These are phyloP conservation scores for Potamarius usumacintae DNA, from an alignment of 2,113 vertebrate species.

Conservation along the genomic window DNA sequence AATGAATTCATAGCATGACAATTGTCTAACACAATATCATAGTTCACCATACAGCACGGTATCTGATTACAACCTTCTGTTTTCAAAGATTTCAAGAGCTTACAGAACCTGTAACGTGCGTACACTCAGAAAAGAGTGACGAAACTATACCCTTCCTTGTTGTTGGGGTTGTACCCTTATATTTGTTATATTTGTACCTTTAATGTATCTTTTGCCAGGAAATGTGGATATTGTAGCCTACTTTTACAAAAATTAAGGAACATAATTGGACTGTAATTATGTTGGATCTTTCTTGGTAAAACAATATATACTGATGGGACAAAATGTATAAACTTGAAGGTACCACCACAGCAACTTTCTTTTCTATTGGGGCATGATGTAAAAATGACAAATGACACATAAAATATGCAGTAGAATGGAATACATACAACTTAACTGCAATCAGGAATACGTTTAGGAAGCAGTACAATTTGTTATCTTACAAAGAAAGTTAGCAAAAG, in stretches of 20 bases:
- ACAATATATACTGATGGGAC: background rate
- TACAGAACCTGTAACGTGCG: background rate
- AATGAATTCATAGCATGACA: background rate
- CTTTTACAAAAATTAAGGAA: background rate
- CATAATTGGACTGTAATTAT: background rate
- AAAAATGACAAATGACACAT: background rate
- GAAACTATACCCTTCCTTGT: background rate
- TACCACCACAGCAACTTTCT: background rate
- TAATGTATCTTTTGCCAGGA: background rate
- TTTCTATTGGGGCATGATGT: background rate
- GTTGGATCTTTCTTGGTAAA: background rate
- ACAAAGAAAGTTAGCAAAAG: background rate
- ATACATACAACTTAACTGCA: background rate
- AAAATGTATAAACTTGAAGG: background rate
- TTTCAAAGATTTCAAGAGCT: background rate
- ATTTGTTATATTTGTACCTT: background rate
- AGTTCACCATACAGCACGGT: background rate
- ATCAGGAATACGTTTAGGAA: background rate
- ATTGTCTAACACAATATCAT: slow-evolving; percentile 14
- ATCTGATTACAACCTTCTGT: background rate
- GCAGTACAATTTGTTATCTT: background rate
- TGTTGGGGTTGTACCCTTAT: background rate
- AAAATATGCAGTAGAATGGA: background rate
- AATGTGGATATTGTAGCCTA: no score
- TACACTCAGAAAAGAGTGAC: background rate